Percentiles rank a stretch among this genome's conserved stretches.
phyloP scores from a whole-genome alignment of 2,113 vertebrate species.

The Athene cunicularia region DNA sequence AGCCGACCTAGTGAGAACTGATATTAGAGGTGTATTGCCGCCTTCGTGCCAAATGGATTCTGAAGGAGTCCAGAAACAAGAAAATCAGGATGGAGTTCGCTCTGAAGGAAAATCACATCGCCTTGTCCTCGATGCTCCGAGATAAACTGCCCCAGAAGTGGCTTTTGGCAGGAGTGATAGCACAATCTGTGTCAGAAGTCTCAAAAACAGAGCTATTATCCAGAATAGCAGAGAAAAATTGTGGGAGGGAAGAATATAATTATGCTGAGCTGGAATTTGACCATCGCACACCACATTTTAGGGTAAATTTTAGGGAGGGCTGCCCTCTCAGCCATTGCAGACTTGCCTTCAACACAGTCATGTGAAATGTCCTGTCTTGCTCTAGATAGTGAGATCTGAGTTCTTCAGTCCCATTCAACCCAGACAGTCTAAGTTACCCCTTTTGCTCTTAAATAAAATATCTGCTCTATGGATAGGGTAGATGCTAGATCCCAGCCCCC shows the following conservation, averaged over 20 bases:
- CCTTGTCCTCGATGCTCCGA: neutral
- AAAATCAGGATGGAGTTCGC: neutral
- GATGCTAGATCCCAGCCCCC: neutral
- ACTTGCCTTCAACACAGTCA: neutral
- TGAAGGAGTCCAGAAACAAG: neutral
- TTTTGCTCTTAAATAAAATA: neutral
- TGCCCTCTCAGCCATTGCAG: neutral
- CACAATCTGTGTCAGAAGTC: neutral
- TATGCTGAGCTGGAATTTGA: neutral
- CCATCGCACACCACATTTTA: neutral
- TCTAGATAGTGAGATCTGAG: neutral
- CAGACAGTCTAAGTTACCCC: neutral
- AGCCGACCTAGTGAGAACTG: neutral
- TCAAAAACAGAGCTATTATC: slow-evolving; percentile 37
- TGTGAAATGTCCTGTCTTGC: neutral
- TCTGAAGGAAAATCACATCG: neutral
- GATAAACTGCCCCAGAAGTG: neutral
- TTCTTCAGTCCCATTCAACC: neutral
- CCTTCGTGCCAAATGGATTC: neutral
- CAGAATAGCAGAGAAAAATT: neutral
- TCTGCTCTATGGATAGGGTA: neutral
- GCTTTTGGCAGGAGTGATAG: neutral
- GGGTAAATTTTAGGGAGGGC: neutral
- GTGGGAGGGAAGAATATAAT: slow-evolving; percentile 8
- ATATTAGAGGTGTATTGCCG: neutral